phyloP scores from a whole-genome alignment of 1,140 invertebrate species.

The Polypedilum vanderplanki region DNA sequence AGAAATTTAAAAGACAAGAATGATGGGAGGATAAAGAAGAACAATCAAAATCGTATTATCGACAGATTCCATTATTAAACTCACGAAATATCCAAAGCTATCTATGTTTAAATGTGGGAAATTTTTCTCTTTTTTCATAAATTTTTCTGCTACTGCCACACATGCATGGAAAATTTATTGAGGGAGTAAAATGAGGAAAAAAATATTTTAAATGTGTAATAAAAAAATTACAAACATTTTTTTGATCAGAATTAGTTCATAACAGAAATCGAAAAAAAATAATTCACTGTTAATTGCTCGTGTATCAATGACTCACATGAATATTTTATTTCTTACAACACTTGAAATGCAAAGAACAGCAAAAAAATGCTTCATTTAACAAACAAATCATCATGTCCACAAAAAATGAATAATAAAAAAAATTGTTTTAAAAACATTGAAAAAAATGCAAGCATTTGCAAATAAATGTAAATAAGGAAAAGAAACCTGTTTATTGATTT shows the following conservation, averaged over 20 bases:
- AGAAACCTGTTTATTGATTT: constrained; percentile 8
- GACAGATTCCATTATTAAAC: not conserved
- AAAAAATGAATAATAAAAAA: not conserved
- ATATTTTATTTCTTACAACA: not conserved
- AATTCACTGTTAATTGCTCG: no score
- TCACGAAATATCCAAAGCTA: no score
- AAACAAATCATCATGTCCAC: constrained; percentile 3
- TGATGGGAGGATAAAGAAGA: not conserved
- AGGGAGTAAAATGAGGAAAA: no score
- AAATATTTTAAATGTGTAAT: no score
- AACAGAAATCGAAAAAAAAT: no score
- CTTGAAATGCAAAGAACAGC: not conserved
- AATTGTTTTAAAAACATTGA: not conserved
- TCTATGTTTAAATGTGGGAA: no score
- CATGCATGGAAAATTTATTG: no score
- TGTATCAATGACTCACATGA: no score
- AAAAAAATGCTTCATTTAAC: constrained; percentile 13
- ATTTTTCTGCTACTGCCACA: no score
- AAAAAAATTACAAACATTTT: no score
- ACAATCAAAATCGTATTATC: constrained; percentile 29
- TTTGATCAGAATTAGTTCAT: no score
- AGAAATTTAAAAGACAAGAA: not conserved
- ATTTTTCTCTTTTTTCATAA: no score
- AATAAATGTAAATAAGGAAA: not conserved
- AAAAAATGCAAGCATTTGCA: not conserved